Conservation (phyloP, 2,113 vertebrate genomes). For the Cottus gobio region DNA sequence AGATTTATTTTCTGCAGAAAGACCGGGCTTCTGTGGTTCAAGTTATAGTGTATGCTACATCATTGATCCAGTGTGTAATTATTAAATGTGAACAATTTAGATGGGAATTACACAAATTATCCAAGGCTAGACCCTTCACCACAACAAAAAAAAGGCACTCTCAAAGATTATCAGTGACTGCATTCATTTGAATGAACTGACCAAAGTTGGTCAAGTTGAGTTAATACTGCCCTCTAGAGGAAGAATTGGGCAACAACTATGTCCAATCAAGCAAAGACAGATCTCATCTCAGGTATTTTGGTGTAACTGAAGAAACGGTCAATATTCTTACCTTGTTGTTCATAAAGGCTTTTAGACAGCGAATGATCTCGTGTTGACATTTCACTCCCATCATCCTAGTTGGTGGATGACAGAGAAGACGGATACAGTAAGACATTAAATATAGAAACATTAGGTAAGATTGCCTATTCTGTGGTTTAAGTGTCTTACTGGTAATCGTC, state of each 20-base stretch:
- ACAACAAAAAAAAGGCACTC: neutral
- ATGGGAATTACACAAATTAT: neutral
- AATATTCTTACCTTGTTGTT: slow-evolving; percentile 88
- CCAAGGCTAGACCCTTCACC: neutral
- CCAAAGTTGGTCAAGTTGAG: neutral
- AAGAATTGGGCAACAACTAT: neutral
- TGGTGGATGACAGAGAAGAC: slow-evolving; percentile 16
- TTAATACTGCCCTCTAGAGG: slow-evolving; percentile 39
- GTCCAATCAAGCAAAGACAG: neutral
- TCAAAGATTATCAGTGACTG: neutral
- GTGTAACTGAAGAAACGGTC: neutral
- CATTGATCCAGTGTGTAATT: neutral
- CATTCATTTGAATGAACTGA: neutral
- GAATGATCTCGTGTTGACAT: slow-evolving; percentile 91
- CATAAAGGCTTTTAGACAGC: slow-evolving; percentile 94
- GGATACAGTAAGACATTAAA: neutral
- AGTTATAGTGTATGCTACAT: neutral
- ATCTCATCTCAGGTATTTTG: neutral
- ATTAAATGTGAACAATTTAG: neutral
- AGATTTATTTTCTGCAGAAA: neutral
- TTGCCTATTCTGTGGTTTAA: neutral
- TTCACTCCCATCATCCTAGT: slow-evolving; percentile 74
- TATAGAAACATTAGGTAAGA: slow-evolving; percentile 1
- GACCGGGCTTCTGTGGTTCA: neutral
- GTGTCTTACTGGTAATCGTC: slow-evolving; percentile 85